Evolutionary conservation across 2,113 vertebrate species (phyloP).

Genomic region (Sinocyclocheilus anshuiensis): DNA sequence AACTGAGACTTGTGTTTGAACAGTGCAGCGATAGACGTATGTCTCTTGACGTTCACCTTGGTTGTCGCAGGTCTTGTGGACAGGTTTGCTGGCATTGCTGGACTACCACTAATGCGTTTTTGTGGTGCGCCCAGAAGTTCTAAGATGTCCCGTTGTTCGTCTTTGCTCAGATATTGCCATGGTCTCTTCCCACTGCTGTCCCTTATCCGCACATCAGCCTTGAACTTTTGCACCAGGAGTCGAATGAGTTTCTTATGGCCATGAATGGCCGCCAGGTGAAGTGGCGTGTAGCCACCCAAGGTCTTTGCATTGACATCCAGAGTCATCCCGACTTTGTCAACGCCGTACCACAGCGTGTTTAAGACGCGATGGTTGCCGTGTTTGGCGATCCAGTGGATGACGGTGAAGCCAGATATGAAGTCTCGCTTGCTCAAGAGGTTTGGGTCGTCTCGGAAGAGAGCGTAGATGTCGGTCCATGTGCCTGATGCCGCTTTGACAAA

Average conservation of each 20-base stretch:
- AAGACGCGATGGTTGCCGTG: slow-evolving; percentile 84
- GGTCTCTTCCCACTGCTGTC: slow-evolving; percentile 85
- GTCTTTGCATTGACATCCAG: slow-evolving; percentile 82
- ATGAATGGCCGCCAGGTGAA: slow-evolving; percentile 91
- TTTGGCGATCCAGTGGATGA: slow-evolving; percentile 95
- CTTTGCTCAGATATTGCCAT: slow-evolving; percentile 85
- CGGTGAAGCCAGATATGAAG: slow-evolving; percentile 90
- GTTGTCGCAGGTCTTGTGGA: background rate
- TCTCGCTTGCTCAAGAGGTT: slow-evolving; percentile 83
- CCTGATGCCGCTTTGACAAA: slow-evolving; percentile 83
- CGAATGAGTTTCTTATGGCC: slow-evolving; percentile 81
- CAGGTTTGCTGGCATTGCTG: background rate
- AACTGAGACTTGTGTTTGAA: slow-evolving; percentile 72
- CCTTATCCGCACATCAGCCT: slow-evolving; percentile 78
- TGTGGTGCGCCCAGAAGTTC: slow-evolving; percentile 82
- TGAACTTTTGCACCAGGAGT: slow-evolving; percentile 83
- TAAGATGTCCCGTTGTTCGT: slow-evolving; percentile 74
- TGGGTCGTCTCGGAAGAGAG: slow-evolving; percentile 82
- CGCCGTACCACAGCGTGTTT: slow-evolving; percentile 80
- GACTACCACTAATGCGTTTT: background rate
- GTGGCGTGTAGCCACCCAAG: slow-evolving; percentile 85
- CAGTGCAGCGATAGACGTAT: slow-evolving; percentile 69
- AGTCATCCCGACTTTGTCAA: slow-evolving; percentile 69
- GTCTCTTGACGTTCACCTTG: slow-evolving; percentile 66
- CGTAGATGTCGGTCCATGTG: slow-evolving; percentile 79